Evolutionary conservation across 2,797 vertebrate genomes (phyloP).

Genomic region (Taeniopygia guttata): DNA sequence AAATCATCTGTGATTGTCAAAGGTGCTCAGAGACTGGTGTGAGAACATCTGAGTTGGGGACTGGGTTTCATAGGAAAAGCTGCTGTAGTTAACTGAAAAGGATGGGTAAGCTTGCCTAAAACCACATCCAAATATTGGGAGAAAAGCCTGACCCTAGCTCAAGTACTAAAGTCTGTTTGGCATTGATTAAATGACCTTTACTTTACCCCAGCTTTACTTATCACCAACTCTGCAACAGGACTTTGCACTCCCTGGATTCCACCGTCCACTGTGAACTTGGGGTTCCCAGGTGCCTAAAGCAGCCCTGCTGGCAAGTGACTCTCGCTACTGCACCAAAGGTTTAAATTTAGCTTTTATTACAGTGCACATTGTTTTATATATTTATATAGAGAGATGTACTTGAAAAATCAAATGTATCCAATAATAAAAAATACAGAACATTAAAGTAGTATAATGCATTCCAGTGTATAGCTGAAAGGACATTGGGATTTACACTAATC

Average conservation of each 20-base stretch:
- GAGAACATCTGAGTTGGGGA: background rate
- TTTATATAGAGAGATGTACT: slow-evolving; percentile 79
- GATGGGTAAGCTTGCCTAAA: background rate
- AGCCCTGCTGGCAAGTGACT: background rate
- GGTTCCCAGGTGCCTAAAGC: background rate
- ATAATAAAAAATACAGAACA: slow-evolving; percentile 93
- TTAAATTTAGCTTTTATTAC: slow-evolving; percentile 78
- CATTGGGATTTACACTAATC: slow-evolving; percentile 65
- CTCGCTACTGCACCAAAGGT: background rate
- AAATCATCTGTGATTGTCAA: background rate
- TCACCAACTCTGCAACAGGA: background rate
- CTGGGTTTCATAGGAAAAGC: background rate
- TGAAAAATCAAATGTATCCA: slow-evolving; percentile 85
- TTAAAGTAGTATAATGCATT: slow-evolving; percentile 87
- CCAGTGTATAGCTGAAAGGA: slow-evolving; percentile 84
- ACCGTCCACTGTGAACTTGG: background rate
- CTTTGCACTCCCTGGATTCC: background rate
- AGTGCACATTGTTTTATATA: slow-evolving; percentile 78
- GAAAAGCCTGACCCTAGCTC: background rate
- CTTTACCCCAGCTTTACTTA: background rate
- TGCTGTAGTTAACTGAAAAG: background rate
- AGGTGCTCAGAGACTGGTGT: background rate
- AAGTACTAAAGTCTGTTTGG: background rate
- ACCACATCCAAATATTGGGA: background rate
- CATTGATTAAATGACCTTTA: background rate